phyloP scores from a whole-genome alignment of 2,888 invertebrate species.

The Flabesymbios commensalis region DNA sequence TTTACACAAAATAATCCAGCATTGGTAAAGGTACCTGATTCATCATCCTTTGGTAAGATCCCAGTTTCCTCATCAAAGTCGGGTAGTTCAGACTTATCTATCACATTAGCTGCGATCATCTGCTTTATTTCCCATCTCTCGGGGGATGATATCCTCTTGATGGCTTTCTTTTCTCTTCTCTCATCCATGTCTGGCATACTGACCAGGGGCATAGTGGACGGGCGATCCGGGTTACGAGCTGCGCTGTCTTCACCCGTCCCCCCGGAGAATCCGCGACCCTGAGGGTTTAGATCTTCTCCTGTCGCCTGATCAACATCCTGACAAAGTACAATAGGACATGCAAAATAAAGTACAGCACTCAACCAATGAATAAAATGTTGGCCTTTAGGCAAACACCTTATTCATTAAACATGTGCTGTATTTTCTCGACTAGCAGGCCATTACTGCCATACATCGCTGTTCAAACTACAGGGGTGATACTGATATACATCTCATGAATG shows the following conservation, averaged over 20 bases:
- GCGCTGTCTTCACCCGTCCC: constrained; percentile 53
- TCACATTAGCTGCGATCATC: constrained; percentile 90
- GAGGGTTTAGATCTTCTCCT: constrained; percentile 91
- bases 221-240: constrained; percentile 87
- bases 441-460: not conserved
- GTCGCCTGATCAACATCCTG: constrained; percentile 91
- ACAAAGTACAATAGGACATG: too few relatives aligned
- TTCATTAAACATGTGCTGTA: too few relatives aligned
- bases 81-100: constrained; percentile 90
- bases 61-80: constrained; percentile 98
- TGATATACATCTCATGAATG: too few relatives aligned
- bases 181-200: constrained; percentile 41
- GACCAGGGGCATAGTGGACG: constrained; percentile 66
- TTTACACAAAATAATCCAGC: too few relatives aligned
- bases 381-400: too few relatives aligned
- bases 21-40: too few relatives aligned
- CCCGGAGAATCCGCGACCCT: constrained; percentile 51
- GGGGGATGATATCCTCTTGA: constrained; percentile 85
- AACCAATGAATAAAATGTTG: too few relatives aligned
- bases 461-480: not conserved
- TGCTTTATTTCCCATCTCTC: constrained; percentile 97
- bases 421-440: too few relatives aligned
- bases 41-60: constrained; percentile 74
- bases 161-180: constrained; percentile 63
- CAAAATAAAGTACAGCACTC: too few relatives aligned